These are phyloP conservation scores for Ailuropoda melanoleuca DNA, from an alignment of 2,113 vertebrate genomes.

Conservation along the genomic window DNA sequence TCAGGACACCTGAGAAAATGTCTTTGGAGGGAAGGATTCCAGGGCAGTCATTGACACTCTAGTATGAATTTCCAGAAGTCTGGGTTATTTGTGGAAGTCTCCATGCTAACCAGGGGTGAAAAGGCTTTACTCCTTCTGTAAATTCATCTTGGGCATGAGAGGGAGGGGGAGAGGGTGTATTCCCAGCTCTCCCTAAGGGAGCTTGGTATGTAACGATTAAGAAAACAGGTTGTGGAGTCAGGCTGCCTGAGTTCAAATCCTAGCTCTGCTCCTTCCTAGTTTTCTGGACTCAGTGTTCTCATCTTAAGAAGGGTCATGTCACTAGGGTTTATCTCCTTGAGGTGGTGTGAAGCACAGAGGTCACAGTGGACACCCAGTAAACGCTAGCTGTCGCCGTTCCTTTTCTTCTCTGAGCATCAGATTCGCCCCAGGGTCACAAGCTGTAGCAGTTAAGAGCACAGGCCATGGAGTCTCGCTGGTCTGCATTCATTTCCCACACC, in stretches of 20 bases:
- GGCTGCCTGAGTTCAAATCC: background rate
- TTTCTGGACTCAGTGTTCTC: background rate
- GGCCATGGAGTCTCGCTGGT: background rate
- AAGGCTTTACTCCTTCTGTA: background rate
- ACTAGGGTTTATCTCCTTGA: background rate
- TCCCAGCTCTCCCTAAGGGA: background rate
- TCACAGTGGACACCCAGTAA: accelerated
- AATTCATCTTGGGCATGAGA: background rate
- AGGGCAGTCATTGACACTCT: background rate
- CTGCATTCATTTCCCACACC: background rate
- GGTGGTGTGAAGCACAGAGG: background rate
- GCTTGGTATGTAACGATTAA: background rate
- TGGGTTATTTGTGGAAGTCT: background rate
- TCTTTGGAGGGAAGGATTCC: background rate
- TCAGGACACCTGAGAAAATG: background rate
- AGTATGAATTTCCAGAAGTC: background rate
- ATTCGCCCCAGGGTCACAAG: background rate
- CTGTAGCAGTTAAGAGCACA: background rate
- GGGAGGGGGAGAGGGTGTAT: background rate
- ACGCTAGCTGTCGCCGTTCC: too few relatives aligned
- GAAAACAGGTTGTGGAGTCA: background rate
- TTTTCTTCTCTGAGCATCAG: too few relatives aligned
- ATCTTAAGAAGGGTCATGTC: background rate
- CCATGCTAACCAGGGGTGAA: background rate
- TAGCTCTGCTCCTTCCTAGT: background rate